Percentiles rank a stretch among this genome's conserved stretches.
Conservation (phyloP, 2,113 vertebrate genomes). For the Odontesthes bonariensis region DNA sequence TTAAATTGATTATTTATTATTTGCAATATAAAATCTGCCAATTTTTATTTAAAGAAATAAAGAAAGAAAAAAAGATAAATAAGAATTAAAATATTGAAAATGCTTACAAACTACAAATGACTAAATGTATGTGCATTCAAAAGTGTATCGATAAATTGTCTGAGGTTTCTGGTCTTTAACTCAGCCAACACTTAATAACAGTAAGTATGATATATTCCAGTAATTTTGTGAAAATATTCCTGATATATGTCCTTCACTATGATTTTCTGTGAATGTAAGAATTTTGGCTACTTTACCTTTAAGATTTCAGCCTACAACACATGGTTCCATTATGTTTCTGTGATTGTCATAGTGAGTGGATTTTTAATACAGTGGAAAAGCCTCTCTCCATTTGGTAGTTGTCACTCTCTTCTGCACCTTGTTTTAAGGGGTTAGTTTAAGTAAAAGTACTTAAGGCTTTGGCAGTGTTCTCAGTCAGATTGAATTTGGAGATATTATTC, state of each 20-base stretch:
- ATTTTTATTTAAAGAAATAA: no score
- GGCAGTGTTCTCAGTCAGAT: conserved; percentile 22
- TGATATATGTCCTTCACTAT: background rate
- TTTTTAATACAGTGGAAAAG: conserved; percentile 52
- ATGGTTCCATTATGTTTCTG: conserved; percentile 10
- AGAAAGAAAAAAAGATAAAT: no score
- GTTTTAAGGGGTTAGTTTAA: conserved; percentile 18
- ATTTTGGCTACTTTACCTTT: background rate
- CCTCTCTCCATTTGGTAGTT: conserved; percentile 39
- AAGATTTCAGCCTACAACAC: conserved; percentile 1
- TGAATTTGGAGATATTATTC: conserved; percentile 37
- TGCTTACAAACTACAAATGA: no score
- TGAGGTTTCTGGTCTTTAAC: no score
- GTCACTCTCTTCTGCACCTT: conserved; percentile 33
- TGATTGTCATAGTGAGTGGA: conserved; percentile 26
- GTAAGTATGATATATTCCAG: no score
- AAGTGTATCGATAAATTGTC: no score
- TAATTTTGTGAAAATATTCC: no score
- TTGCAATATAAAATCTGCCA: no score
- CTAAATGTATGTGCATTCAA: no score
- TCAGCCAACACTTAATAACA: no score
- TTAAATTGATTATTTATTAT: no score
- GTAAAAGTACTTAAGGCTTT: conserved; percentile 25
- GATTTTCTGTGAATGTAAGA: background rate
- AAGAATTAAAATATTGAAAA: no score